These are phyloP conservation scores for Heliocidaris erythrogramma DNA, from an alignment of 35 echinoderm and acorn worm species.

Conservation along the genomic window DNA sequence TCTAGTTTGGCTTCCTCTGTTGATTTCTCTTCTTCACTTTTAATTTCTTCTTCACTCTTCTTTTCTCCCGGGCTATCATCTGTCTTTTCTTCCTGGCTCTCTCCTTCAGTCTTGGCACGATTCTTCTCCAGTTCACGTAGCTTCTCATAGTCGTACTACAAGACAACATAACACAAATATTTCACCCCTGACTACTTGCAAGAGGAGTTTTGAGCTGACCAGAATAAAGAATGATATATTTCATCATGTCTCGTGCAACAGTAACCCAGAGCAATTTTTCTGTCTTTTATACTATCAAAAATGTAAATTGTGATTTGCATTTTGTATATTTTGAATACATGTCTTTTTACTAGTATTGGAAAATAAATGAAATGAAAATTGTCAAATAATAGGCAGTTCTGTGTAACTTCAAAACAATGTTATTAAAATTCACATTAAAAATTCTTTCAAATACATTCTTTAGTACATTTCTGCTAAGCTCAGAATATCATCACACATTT, in stretches of 20 bases:
- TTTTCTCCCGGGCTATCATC: background rate
- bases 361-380: no score
- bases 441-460: no score
- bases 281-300: no score
- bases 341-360: no score
- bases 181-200: background rate
- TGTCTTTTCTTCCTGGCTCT: constrained; percentile 38
- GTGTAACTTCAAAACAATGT: no score
- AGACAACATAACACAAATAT: background rate
- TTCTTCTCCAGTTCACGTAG: constrained; percentile 60
- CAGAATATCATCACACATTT: no score
- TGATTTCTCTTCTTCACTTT: constrained; percentile 42
- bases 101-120: constrained; percentile 50
- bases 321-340: no score
- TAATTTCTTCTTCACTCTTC: constrained; percentile 25
- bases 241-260: background rate
- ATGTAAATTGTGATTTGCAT: no score
- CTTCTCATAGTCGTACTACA: constrained; percentile 93
- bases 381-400: no score
- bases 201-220: background rate
- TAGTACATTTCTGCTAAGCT: no score
- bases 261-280: background rate
- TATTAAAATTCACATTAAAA: no score
- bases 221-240: background rate
- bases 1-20: constrained; percentile 62